Base-by-base conservation (phyloP, 2,888 invertebrate genomes). In the Gymnosoma rotundatum region DNA sequence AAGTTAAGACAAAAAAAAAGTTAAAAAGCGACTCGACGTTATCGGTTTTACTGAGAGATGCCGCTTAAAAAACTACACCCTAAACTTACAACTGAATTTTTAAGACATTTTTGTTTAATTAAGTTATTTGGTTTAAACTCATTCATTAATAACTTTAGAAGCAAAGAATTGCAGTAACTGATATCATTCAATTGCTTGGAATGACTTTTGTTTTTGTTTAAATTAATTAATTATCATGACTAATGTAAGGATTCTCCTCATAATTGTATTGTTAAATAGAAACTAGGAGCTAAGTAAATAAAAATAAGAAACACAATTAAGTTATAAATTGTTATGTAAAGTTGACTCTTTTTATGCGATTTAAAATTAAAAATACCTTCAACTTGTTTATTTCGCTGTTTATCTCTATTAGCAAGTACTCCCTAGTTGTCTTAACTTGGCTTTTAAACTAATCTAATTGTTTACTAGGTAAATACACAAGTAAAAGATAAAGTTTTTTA, bases 391-490 rank as follows among this genome's bases (percentile, higher is more conserved):
- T 25, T 79, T 45, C 38, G 61, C 32, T 52, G 32, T 38, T 61
- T 67, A 56, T 61, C 75, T 66, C 72, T 75, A 75, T 18, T 64
- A 66, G 66, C 56, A 60, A 70, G 6, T 56, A 38, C 60, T 70
- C 70, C 75, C 70, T 79, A 75, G 60, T 66, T 58, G 50, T n/a
- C 61, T 61, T 48, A 67, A 60, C 58, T 45, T 66, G 14, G 20
- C 16, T 69, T 25, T n/a, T 50, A 67, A 56, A 70, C 18, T 79
- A 75, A 83, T 72, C 20, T 16, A 83, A 66, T 79, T 83, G 78
- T 83, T 74, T 83, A 70, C 69, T 14, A 74, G 60, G 36, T 58
- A 73, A 73, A 45, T 42, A 60, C 2, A 60, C 2, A 56, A 64
- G 48, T 16, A 21, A 32, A n/a, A 36, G 36, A 58, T 73, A 69